Evolutionary conservation across 2,113 vertebrate species (phyloP).

Genomic region (Dermatemys mawii): DNA sequence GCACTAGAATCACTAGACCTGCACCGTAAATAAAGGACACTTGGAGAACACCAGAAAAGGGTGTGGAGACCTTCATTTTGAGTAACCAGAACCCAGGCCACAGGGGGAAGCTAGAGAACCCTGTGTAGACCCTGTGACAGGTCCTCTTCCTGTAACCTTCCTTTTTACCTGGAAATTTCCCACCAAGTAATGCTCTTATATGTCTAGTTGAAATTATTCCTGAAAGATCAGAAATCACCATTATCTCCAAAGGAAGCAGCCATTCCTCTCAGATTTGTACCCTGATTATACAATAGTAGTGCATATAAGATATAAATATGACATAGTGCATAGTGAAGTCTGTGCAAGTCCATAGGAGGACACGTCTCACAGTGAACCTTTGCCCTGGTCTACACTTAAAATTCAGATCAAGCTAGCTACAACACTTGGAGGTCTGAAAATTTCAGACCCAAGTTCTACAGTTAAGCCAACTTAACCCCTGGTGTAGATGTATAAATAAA

Average conservation of each 20-base stretch:
- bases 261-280: not conserved
- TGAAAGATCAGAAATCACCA: not conserved
- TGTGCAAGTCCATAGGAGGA: not conserved
- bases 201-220: not conserved
- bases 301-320: not conserved
- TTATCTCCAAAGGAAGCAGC: not conserved
- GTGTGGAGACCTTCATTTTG: too few species aligned
- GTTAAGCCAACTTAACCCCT: not conserved
- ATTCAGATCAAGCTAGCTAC: not conserved
- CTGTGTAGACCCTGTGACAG: too few species aligned
- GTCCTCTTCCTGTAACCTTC: too few species aligned
- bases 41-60: too few species aligned
- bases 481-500: not conserved
- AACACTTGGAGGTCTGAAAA: not conserved
- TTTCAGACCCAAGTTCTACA: not conserved
- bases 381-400: not conserved
- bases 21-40: too few species aligned
- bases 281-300: not conserved
- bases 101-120: too few species aligned
- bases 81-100: too few species aligned
- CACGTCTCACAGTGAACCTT: not conserved
- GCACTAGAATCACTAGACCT: too few species aligned
- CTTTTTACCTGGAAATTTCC: not conserved
- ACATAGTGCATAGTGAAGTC: not conserved
- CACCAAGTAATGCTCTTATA: not conserved